Percentiles rank a stretch among this genome's conserved stretches.
Evolutionary conservation across 2,113 vertebrate species (phyloP).

Genomic region (Daboia siamensis): DNA sequence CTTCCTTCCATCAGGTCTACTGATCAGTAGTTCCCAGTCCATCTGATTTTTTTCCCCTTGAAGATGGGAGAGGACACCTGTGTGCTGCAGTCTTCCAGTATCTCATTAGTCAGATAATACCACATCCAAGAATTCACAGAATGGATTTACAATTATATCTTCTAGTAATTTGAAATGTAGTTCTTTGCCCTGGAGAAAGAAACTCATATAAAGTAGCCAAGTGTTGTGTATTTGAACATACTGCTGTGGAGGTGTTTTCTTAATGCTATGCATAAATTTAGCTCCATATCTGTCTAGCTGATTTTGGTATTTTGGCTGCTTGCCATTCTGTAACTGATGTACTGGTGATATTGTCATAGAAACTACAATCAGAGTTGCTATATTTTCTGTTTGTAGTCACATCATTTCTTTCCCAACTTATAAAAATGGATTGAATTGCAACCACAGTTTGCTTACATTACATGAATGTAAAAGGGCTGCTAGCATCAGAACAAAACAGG

Average conservation of each 20-base stretch:
- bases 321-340: background rate
- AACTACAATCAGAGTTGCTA: background rate
- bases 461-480: background rate
- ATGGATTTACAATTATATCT: background rate
- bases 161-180: background rate
- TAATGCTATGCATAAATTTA: background rate
- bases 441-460: background rate
- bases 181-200: background rate
- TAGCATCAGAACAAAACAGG: background rate
- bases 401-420: background rate
- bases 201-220: background rate
- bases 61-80: background rate
- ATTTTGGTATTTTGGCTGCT: background rate
- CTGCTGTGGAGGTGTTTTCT: background rate
- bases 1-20: background rate
- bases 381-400: background rate
- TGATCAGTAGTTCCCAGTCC: background rate
- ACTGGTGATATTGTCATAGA: background rate
- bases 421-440: background rate
- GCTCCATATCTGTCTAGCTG: background rate
- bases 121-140: background rate
- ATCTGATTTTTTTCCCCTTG: background rate
- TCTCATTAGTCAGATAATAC: background rate
- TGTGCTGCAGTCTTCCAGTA: background rate
- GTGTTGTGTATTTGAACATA: background rate